Percentiles rank a stretch among this genome's conserved stretches.
These are phyloP conservation scores for Siphlonurus alternatus DNA, from an alignment of 2,888 invertebrate genomes.

Conservation along the genomic window DNA sequence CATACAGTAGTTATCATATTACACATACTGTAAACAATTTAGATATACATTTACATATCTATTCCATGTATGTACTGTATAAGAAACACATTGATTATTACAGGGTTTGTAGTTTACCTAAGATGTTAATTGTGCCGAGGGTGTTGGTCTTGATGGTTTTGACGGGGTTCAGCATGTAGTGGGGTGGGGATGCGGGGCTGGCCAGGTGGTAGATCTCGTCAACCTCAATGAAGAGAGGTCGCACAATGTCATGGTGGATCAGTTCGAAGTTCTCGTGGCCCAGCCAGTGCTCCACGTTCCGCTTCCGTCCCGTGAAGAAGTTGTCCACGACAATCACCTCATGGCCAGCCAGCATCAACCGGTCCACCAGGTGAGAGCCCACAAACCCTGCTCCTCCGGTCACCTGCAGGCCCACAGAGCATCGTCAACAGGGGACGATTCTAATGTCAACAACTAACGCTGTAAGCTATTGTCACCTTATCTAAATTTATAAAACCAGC, in stretches of 20 bases:
- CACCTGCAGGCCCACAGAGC: slow-evolving; percentile 38
- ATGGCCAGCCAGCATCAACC: slow-evolving; percentile 88
- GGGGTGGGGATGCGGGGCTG: slow-evolving; percentile 96
- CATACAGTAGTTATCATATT: too few relatives aligned
- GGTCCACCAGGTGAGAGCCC: slow-evolving; percentile 95
- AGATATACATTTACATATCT: too few relatives aligned
- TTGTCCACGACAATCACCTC: slow-evolving; percentile 96
- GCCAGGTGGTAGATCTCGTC: slow-evolving; percentile 97
- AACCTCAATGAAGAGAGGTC: slow-evolving; percentile 93
- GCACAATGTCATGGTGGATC: slow-evolving; percentile 97
- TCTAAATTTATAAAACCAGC: too few relatives aligned
- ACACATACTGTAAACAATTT: too few relatives aligned
- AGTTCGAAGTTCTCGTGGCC: slow-evolving; percentile 98
- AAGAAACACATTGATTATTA: too few relatives aligned
- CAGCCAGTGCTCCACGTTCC: slow-evolving; percentile 97
- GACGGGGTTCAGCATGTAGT: slow-evolving; percentile 99
- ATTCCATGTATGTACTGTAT: too few relatives aligned
- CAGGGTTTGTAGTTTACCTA: too few relatives aligned
- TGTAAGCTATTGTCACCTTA: too few relatives aligned
- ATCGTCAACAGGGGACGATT: slow-evolving; percentile 4
- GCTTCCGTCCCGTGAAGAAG: slow-evolving; percentile 92
- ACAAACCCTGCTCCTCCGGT: slow-evolving; percentile 98
- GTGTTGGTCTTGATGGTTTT: slow-evolving; percentile 99
- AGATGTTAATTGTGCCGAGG: slow-evolving; percentile 84
- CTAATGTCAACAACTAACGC: background rate